Evolutionary conservation across 2,888 invertebrate genomes (phyloP).

Genomic region (Pristionchus maxplancki): DNA sequence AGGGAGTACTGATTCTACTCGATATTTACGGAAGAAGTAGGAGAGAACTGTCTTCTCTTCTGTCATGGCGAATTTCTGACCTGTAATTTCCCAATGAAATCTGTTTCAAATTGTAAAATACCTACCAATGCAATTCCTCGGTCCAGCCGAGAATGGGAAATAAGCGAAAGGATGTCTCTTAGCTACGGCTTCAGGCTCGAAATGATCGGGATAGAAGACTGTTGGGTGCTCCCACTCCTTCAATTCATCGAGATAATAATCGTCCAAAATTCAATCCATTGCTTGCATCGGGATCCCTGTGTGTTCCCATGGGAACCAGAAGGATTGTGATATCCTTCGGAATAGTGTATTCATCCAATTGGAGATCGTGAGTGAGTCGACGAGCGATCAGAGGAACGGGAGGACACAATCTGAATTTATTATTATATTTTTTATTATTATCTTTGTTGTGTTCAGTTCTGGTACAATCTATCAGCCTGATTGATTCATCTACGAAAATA

Average conservation of each 20-base stretch:
- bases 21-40: slow-evolving; percentile 34
- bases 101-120: not conserved
- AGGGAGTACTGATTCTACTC: slow-evolving; percentile 29
- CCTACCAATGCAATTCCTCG: slow-evolving; percentile 70
- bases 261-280: not conserved
- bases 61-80: slow-evolving; percentile 42
- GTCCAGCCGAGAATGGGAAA: slow-evolving; percentile 66
- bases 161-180: slow-evolving; percentile 65
- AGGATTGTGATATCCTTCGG: slow-evolving; percentile 19
- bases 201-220: slow-evolving; percentile 48
- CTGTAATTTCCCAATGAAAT: not conserved
- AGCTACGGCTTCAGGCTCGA: slow-evolving; percentile 45
- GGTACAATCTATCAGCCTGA: not conserved
- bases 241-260: not conserved
- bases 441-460: not conserved
- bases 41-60: slow-evolving; percentile 47
- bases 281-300: slow-evolving; percentile 22
- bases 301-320: slow-evolving; percentile 15
- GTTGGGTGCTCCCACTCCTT: slow-evolving; percentile 19
- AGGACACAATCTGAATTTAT: slow-evolving; percentile 61
- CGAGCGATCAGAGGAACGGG: slow-evolving; percentile 68
- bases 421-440: not conserved
- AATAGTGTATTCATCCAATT: slow-evolving; percentile 55
- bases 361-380: slow-evolving; percentile 73
- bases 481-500: not conserved